These are phyloP conservation scores for Panthera leo DNA, from an alignment of 2,113 vertebrate species.

Conservation along the genomic window DNA sequence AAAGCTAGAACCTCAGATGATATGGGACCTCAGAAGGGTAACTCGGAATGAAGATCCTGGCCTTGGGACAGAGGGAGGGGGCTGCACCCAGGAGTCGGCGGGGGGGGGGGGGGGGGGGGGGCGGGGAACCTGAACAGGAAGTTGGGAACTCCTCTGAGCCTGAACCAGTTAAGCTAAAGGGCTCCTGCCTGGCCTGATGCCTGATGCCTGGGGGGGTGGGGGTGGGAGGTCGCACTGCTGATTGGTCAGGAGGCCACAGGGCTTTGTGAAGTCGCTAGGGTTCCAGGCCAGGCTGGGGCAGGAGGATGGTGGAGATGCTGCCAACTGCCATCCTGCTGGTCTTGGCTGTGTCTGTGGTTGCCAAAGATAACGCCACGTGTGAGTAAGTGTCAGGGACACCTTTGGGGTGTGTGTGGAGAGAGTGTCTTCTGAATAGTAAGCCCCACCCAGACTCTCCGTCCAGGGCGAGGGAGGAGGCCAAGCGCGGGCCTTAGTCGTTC, in stretches of 20 bases:
- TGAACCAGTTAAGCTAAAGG: neutral
- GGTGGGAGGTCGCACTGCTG: neutral
- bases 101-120: no score
- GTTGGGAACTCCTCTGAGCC: neutral
- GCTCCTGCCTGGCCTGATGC: neutral
- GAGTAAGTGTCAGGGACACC: conserved; percentile 66
- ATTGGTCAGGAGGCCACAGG: conserved; percentile 42
- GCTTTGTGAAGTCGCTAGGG: conserved; percentile 71
- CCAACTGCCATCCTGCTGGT: conserved; percentile 67
- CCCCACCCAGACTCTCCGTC: neutral
- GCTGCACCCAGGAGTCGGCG: rapidly evolving
- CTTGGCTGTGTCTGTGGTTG: conserved; percentile 41
- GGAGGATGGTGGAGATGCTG: conserved; percentile 54
- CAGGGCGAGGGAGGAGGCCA: neutral
- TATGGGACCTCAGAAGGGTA: neutral
- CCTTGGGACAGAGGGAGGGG: neutral
- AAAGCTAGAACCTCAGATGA: neutral
- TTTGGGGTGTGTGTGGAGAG: neutral
- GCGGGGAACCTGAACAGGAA: no score
- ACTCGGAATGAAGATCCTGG: neutral
- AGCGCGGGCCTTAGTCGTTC: neutral
- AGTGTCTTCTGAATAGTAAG: neutral
- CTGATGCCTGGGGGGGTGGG: neutral
- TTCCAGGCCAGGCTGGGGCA: neutral
- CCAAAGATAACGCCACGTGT: conserved; percentile 62